A percentile compares a stretch with the other conserved stretches of the same genome.
Conservation (phyloP, 2,113 vertebrate species). For the Bambusicola thoracicus region DNA sequence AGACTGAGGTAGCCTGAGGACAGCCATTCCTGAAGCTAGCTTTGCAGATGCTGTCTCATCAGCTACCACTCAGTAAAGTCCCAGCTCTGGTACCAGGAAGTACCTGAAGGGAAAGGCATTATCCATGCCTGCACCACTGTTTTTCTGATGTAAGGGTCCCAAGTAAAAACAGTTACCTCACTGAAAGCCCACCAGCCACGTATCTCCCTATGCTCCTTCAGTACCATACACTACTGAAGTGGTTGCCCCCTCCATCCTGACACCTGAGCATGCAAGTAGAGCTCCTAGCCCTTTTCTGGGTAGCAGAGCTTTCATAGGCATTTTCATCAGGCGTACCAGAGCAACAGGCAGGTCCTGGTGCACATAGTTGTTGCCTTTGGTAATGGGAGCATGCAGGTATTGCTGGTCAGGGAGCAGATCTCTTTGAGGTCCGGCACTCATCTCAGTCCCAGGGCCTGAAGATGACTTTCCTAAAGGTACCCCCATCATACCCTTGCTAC, state of each 20-base stretch:
- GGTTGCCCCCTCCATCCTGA: background rate
- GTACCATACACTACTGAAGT: background rate
- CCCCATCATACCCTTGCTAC: background rate
- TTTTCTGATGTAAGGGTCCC: background rate
- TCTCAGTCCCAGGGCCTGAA: background rate
- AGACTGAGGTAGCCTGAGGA: background rate
- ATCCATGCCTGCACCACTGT: background rate
- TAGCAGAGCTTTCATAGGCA: background rate
- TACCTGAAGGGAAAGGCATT: background rate
- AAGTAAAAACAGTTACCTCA: background rate
- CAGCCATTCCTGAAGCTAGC: background rate
- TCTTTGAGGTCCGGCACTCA: background rate
- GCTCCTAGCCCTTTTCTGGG: background rate
- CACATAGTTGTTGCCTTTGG: background rate
- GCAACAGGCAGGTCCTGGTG: accelerated
- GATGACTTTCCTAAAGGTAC: background rate
- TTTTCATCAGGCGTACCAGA: background rate
- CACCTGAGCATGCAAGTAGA: background rate
- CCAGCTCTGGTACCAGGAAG: background rate
- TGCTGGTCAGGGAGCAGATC: background rate
- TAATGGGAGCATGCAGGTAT: background rate
- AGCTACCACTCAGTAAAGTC: background rate
- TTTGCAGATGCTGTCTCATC: background rate
- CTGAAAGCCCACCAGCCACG: background rate
- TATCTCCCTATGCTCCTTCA: background rate